phyloP scores from a whole-genome alignment of 2,888 invertebrate genomes.

The Adelphocoris suturalis region DNA sequence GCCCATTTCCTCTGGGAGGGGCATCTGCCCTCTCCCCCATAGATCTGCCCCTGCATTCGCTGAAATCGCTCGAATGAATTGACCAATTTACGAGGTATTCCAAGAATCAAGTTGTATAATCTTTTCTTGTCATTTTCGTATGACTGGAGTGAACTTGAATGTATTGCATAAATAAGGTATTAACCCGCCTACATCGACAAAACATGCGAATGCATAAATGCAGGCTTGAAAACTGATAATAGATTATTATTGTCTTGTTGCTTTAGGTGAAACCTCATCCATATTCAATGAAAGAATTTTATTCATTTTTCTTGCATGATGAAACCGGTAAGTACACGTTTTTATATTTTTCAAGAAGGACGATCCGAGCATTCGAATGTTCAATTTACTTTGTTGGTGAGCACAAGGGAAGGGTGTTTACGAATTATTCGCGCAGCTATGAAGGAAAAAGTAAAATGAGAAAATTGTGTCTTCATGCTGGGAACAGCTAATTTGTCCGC shows the following conservation, averaged over 20 bases:
- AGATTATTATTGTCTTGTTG: not conserved
- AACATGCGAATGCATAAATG: no score
- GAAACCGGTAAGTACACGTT: not conserved
- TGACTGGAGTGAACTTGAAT: no score
- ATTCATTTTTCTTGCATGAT: not conserved
- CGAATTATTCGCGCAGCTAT: constrained; percentile 10
- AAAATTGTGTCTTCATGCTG: constrained; percentile 17
- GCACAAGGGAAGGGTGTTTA: not conserved
- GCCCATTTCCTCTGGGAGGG: no score
- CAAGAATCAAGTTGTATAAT: no score
- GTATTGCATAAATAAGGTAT: no score
- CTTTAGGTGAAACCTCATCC: not conserved
- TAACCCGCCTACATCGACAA: no score
- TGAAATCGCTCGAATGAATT: no score
- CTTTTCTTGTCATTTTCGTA: no score
- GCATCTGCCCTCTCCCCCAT: no score
- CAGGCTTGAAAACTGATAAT: not conserved
- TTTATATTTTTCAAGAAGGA: not conserved
- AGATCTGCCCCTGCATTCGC: no score
- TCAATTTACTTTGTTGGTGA: not conserved
- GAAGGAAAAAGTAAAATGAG: not conserved
- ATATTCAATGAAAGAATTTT: not conserved
- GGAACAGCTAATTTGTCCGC: constrained; percentile 53
- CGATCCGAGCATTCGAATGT: not conserved
- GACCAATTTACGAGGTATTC: no score